These are phyloP conservation scores for Merluccius polli DNA, from an alignment of 2,797 vertebrate species.

Conservation along the genomic window DNA sequence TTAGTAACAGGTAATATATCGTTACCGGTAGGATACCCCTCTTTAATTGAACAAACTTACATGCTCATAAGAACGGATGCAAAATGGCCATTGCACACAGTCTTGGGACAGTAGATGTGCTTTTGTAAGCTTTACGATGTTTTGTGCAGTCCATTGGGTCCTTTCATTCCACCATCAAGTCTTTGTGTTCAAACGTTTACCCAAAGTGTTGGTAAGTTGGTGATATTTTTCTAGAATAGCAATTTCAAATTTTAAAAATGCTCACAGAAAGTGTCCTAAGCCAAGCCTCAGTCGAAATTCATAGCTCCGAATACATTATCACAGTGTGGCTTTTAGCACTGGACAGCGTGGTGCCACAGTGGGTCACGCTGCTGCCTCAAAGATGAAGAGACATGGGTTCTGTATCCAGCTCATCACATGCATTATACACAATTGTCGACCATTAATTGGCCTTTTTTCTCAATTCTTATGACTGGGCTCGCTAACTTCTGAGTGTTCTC, in stretches of 20 bases:
- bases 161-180: conserved; percentile 25
- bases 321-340: not conserved
- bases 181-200: not conserved
- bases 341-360: not conserved
- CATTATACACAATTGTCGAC: not conserved
- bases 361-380: not conserved
- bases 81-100: conserved; percentile 53
- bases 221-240: not conserved
- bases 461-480: not conserved
- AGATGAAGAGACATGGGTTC: not conserved
- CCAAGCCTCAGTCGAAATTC: not conserved
- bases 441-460: not conserved
- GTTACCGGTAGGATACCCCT: not conserved
- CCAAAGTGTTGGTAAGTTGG: not conserved
- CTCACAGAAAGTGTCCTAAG: not conserved
- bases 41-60: not conserved
- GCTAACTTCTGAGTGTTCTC: not conserved
- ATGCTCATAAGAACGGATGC: conserved; percentile 41
- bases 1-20: not conserved
- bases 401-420: not conserved
- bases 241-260: not conserved
- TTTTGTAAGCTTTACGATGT: conserved; percentile 45
- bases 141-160: conserved; percentile 36
- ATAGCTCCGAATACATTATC: not conserved
- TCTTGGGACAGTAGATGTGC: conserved; percentile 39